Base-by-base conservation (phyloP, 1,140 invertebrate species). In the Lepidostoma basale region DNA sequence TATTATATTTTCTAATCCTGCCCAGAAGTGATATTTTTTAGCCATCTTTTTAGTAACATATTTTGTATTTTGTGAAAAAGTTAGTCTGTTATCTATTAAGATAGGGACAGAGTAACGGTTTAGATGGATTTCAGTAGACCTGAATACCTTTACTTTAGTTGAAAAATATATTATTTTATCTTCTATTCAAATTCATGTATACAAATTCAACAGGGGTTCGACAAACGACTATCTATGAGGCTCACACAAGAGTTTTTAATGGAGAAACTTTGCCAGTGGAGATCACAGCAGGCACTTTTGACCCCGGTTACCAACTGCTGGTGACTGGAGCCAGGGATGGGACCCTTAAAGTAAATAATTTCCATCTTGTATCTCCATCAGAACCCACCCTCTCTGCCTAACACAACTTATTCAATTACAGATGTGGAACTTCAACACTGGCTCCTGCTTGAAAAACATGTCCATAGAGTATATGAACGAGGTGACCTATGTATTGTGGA, bases 391-490 rank as follows among this genome's bases (percentile, higher is more conserved):
- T n/a, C n/a, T n/a, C n/a, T n/a, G n/a, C n/a, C n/a, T n/a, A n/a
- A n/a, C n/a, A n/a, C n/a, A n/a, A n/a, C n/a, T n/a, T n/a, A n/a
- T n/a, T n/a, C n/a, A n/a, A n/a, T 79, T 83, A 26, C 83, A 89
- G 83, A 86, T 92, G 5, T 94, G 92, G 92, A 91, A 92, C 76
- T 92, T 92, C 72, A 92, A 91, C 74, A 88, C 88, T 22, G 89
- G 90, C 0, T 82, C 83, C 0, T 90, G 89, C 72, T 74, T 92
- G 25, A 78, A 87, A 62, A 85, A 83, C 25, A 86, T 91, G 87
- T 76, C 77, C 23, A 86, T 89, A 18, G 85, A 87, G 63, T 75
- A 82, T 45, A 84, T 86, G 73, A 84, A 83, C 66, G 86, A 88
- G 75, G 83, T 88, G 0, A 87, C 85, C 10, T 81, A 79, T 22